Evolutionary conservation across 2,113 vertebrate species (phyloP).

Genomic region (Macrotus californicus): DNA sequence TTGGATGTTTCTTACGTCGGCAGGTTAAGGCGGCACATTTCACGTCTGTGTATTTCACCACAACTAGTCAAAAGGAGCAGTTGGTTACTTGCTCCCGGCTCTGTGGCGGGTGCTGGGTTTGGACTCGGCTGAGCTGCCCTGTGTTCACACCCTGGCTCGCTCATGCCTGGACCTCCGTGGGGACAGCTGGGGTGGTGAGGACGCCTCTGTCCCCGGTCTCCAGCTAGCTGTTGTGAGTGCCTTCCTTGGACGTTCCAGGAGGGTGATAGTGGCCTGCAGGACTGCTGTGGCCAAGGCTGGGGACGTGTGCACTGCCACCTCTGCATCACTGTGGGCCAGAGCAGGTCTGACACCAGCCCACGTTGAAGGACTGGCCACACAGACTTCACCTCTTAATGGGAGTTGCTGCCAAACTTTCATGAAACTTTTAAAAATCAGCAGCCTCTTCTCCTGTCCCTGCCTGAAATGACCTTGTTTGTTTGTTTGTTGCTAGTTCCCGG

Average conservation of each 20-base stretch:
- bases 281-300: no score
- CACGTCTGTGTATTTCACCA: not conserved
- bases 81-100: not conserved
- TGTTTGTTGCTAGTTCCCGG: not conserved
- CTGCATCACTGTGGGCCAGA: rapidly evolving
- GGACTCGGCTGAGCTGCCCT: not conserved
- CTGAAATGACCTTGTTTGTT: not conserved
- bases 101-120: not conserved
- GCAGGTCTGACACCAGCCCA: not conserved
- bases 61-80: not conserved
- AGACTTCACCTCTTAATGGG: not conserved
- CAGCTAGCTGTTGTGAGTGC: not conserved
- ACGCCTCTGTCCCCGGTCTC: no score
- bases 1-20: not conserved
- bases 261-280: not conserved
- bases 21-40: not conserved
- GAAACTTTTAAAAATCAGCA: not conserved
- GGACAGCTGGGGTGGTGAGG: not conserved
- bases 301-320: not conserved
- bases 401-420: not conserved
- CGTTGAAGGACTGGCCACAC: not conserved
- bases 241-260: not conserved
- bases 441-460: no score
- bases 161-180: not conserved
- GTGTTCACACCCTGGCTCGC: no score